Conservation (phyloP, 2,888 invertebrate genomes). For the Amphipoea oculea region DNA sequence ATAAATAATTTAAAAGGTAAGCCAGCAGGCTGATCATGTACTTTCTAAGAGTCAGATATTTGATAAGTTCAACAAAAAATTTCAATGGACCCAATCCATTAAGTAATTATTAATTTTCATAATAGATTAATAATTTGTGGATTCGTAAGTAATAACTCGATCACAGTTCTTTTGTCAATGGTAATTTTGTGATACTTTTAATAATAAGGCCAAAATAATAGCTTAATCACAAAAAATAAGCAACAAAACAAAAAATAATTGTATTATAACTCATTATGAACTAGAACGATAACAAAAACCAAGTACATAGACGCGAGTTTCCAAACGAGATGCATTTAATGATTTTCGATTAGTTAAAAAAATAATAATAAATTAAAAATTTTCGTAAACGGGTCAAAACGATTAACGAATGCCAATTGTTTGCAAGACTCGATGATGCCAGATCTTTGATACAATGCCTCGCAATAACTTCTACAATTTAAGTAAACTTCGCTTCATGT, state of each 20-base stretch:
- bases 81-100: conserved; percentile 5
- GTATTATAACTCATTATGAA: conserved; percentile 76
- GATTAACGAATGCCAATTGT: conserved; percentile 44
- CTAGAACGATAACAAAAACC: conserved; percentile 84
- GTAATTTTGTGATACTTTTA: conserved; percentile 67
- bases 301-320: conserved; percentile 84
- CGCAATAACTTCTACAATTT: conserved; percentile 74
- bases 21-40: conserved; percentile 5
- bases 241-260: conserved; percentile 81
- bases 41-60: conserved; percentile 5
- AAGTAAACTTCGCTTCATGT: conserved; percentile 86
- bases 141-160: conserved; percentile 63
- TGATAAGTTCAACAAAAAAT: conserved; percentile 37
- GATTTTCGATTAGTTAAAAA: conserved; percentile 52
- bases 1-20: conserved; percentile 23
- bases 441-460: conserved; percentile 70
- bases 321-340: conserved; percentile 77
- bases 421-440: conserved; percentile 66
- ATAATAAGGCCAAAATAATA: conserved; percentile 67
- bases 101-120: conserved; percentile 31
- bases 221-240: conserved; percentile 78
- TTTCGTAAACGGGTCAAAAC: conserved; percentile 49
- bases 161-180: conserved; percentile 64
- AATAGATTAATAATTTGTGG: conserved; percentile 39
- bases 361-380: conserved; percentile 61